Percentiles rank a stretch among this genome's conserved stretches.
Conservation (phyloP, 2,888 invertebrate species). For the Leptothorax acervorum region DNA sequence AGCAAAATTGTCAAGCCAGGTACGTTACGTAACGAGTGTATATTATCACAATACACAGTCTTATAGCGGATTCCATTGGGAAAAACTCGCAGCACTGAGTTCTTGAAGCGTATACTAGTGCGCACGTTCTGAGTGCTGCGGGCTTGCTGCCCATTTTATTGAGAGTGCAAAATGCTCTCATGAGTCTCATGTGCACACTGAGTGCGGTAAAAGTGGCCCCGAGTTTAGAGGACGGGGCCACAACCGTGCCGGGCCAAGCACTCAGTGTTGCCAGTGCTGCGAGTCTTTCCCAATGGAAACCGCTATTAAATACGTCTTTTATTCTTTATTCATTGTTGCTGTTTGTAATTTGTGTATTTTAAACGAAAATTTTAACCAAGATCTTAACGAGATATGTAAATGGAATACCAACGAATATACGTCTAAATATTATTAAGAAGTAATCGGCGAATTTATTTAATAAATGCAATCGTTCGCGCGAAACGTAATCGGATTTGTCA, state of each 20-base stretch:
- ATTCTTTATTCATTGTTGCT: conserved; percentile 3
- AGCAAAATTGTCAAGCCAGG: background rate
- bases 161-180: no score
- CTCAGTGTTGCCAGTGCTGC: no score
- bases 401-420: conserved; percentile 6
- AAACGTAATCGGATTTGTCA: background rate
- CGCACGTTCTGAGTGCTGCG: no score
- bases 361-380: background rate
- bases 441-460: conserved; percentile 1
- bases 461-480: conserved; percentile 3
- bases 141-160: no score
- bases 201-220: no score
- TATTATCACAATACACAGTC: background rate
- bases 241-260: no score
- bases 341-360: background rate
- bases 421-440: conserved; percentile 4
- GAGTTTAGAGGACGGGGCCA: no score
- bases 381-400: background rate
- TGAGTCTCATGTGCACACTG: no score
- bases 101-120: no score
- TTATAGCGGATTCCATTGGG: no score
- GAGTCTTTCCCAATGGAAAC: no score
- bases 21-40: background rate
- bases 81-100: no score
- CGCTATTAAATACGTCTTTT: background rate